Evolutionary conservation across 2,113 vertebrate genomes (phyloP).

Genomic region (Ellobius talpinus): DNA sequence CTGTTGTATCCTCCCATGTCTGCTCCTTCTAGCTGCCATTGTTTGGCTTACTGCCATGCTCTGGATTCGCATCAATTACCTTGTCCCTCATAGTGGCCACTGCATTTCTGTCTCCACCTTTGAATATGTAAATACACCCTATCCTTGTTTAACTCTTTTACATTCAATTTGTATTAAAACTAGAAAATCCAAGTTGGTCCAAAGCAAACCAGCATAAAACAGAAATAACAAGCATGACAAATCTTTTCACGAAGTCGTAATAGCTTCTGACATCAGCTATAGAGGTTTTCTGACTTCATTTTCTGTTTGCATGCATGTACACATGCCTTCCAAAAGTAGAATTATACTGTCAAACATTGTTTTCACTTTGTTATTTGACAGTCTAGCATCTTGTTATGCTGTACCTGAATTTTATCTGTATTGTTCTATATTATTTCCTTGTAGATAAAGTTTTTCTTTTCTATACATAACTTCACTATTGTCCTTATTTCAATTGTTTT

Average conservation of each 20-base stretch:
- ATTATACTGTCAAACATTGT: constrained; percentile 6
- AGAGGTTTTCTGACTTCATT: neutral
- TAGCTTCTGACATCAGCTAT: neutral
- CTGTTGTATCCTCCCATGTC: neutral
- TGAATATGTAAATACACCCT: neutral
- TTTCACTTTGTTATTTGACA: neutral
- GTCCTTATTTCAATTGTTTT: neutral
- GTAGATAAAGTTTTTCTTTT: neutral
- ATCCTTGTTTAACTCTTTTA: neutral
- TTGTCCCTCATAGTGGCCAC: neutral
- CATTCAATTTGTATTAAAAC: neutral
- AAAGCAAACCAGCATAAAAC: constrained; percentile 6
- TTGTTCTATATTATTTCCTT: constrained; percentile 15
- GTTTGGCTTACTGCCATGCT: neutral
- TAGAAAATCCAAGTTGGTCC: neutral
- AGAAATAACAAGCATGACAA: neutral
- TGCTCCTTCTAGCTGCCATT: neutral
- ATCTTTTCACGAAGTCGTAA: neutral
- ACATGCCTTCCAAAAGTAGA: constrained; percentile 11
- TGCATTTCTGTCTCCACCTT: neutral
- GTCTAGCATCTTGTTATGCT: neutral
- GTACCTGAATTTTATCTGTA: neutral
- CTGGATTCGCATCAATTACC: neutral
- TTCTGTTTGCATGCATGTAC: neutral
- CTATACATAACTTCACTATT: neutral